Base-by-base conservation (phyloP, 2,113 vertebrate genomes). In the Cinclus mexicanus region DNA sequence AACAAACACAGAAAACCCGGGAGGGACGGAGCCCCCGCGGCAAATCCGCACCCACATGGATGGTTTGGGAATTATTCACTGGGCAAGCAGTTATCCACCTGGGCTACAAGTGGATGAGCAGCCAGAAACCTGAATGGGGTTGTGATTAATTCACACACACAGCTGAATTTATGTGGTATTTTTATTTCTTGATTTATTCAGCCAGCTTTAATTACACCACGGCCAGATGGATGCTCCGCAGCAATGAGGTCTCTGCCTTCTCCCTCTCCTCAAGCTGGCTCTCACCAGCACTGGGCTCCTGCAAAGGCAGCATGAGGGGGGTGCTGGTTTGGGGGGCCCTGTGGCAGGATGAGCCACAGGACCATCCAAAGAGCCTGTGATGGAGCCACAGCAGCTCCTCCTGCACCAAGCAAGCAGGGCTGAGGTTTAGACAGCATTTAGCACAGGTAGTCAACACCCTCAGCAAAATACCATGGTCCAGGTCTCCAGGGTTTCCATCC, bases 21-120 rank as follows among this genome's bases (percentile, higher is more conserved):
- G 59, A 26, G 21, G 35, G 57, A 9, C 1, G 0, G 22, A 79
- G 22, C 14, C 6, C 18, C 28, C 2, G 0, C 0, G 0, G 61
- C 29, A 60, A 69, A 83, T 20, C 61, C 46, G 24, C 26, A 0
- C 14, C 2, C 4, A 22, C 63, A 31, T 0, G 2, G 76, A 19
- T 0, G 2, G 55, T 24, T 41, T n/a, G 71, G 22, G 57, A 72
- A 46, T 46, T 10, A 59, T 21, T 47, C 0, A 0, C 64, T 24
- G 70, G 74, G 60, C 0, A 0, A 57, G 79, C 44, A 75, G 17
- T 6, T n/a, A 70, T 14, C 1, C 11, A 37, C 60, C 74, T 1
- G 8, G 59, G 33, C 56, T 87, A 4, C 3, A 2, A 22, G 50
- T 0, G 3, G 57, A 16, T 22, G 44, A 80, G 83, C 53, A 77